phyloP scores from a whole-genome alignment of 2,888 invertebrate genomes.

The Meiosimyza decipiens region DNA sequence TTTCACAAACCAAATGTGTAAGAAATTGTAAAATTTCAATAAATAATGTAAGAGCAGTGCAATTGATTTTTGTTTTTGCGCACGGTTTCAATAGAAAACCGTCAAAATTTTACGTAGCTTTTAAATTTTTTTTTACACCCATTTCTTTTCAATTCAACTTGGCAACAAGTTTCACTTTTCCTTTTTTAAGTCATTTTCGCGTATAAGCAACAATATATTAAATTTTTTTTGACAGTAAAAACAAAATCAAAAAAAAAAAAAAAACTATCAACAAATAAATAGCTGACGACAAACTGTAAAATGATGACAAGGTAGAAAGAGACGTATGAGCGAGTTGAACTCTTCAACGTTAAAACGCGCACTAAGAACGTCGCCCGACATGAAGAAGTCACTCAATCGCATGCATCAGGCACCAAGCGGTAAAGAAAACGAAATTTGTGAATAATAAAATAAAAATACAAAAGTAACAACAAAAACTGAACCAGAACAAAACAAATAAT shows the following conservation, averaged over 20 bases:
- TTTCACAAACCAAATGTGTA: too few relatives aligned
- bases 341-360: slow-evolving; percentile 44
- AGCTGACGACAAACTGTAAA: slow-evolving; percentile 28
- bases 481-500: background rate
- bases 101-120: too few relatives aligned
- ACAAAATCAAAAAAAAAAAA: slow-evolving; percentile 1
- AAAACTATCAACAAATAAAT: slow-evolving; percentile 8
- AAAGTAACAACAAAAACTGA: slow-evolving; percentile 1
- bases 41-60: too few relatives aligned
- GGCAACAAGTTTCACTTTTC: too few relatives aligned
- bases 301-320: slow-evolving; percentile 17
- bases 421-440: slow-evolving; percentile 16
- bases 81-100: too few relatives aligned
- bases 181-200: too few relatives aligned
- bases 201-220: too few relatives aligned
- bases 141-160: too few relatives aligned
- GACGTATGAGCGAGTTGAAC: slow-evolving; percentile 39
- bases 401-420: slow-evolving; percentile 27
- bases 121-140: too few relatives aligned
- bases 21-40: too few relatives aligned
- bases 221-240: background rate
- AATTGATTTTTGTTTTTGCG: too few relatives aligned
- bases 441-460: background rate
- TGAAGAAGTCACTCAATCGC: slow-evolving; percentile 29
- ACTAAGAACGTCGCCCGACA: slow-evolving; percentile 35